Conservation (phyloP, 2,888 invertebrate species). For the Apamea monoglypha region DNA sequence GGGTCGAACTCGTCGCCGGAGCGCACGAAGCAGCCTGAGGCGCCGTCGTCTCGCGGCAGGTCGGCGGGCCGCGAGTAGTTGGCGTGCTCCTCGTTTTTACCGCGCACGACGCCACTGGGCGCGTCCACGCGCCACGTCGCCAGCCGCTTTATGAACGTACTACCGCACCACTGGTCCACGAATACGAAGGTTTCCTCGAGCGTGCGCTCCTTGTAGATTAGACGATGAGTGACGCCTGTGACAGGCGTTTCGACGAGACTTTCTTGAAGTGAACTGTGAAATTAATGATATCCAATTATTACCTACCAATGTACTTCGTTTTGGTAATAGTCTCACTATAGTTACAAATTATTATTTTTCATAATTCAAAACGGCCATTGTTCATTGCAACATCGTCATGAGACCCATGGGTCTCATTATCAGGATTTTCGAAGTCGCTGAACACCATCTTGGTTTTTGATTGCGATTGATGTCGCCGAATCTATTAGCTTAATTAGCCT, state of each 20-base stretch:
- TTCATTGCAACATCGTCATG: no score
- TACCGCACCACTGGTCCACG: slow-evolving; percentile 47
- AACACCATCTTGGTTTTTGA: no score
- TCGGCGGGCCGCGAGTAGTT: slow-evolving; percentile 10
- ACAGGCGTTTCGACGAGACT: slow-evolving; percentile 32
- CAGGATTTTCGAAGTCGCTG: no score
- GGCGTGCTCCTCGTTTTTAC: slow-evolving; percentile 1
- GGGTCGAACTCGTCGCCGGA: slow-evolving; percentile 85
- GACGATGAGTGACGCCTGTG: slow-evolving; percentile 27
- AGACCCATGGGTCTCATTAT: no score
- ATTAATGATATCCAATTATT: no score
- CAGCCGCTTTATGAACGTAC: background rate
- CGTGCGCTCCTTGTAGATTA: slow-evolving; percentile 39
- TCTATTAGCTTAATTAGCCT: no score
- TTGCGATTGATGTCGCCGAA: no score
- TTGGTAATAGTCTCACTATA: no score
- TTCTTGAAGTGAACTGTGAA: slow-evolving; percentile 19
- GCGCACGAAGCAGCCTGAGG: slow-evolving; percentile 34
- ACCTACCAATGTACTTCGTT: no score
- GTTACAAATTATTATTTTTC: no score
- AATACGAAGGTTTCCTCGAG: slow-evolving; percentile 49
- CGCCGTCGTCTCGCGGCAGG: slow-evolving; percentile 59
- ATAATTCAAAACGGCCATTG: no score
- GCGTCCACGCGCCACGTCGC: slow-evolving; percentile 51
- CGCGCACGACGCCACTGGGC: slow-evolving; percentile 16